Evolutionary conservation across 2,888 invertebrate species (phyloP), one percentile per base, ranked within the genome.

Genomic region (Piscicola geometra): DNA sequence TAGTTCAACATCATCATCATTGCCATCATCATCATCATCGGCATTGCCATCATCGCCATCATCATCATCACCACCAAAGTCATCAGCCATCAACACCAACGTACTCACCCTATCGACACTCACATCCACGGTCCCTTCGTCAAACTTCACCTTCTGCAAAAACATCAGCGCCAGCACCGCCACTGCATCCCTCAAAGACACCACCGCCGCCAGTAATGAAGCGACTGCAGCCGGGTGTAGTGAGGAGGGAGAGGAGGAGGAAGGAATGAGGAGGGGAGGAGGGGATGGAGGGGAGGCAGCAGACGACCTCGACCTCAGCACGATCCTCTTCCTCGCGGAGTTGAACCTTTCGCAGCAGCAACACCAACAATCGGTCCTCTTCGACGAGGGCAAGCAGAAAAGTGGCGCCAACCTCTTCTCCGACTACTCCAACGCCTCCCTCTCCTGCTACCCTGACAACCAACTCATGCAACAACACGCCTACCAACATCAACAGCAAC

Each of bases 401-500:
- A 33, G 25, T 41, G 52, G 52, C n/a, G 52, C 33, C 50, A 30
- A 32, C 32, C 18, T 71, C 15, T 56, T 56, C n/a, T 50, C 25
- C 2, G 71, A 71, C 32, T 32, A 5, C 52, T 71, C 71, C 47
- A 71, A 71, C 52, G 30, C 50, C 28, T 71, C 71, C 15, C n/a
- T 73, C 64, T 35, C 52, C 5, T 73, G 73, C 32, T 33, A 33
- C 60, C n/a, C 73, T 21, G 21, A 52, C n/a, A 52, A 33, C 1
- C 73, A 73, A 56, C 21, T 56, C 76, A 77, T 78, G 73, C 78
- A 77, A 25, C 78, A 77, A 28, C 82, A 81, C 30, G 81, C 81
- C 64, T 80, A 81, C 76, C 80, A 87, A 77, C 87, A 87, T 78
- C 87, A 84, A 60, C 84, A n/a, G n/a, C n/a, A n/a, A n/a, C n/a